Evolutionary conservation across 2,797 vertebrate species (phyloP).

Genomic region (Sarcoramphus papa): DNA sequence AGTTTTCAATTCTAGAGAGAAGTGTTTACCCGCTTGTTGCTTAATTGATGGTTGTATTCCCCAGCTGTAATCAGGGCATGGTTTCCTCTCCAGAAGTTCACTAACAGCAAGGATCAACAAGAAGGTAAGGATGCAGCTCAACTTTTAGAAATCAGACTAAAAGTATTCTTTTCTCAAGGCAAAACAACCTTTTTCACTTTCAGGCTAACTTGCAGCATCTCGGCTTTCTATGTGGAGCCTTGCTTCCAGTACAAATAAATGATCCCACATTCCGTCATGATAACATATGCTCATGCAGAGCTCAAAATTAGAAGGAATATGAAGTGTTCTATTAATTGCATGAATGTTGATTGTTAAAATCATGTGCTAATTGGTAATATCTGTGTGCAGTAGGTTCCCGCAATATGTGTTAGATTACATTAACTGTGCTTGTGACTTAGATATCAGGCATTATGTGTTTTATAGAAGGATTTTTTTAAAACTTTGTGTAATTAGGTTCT

Average conservation of each 20-base stretch:
- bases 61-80: not conserved
- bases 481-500: slow-evolving; percentile 66
- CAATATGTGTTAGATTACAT: slow-evolving; percentile 69
- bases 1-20: not conserved
- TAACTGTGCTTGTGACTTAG: slow-evolving; percentile 65
- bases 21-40: not conserved
- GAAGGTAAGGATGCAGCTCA: not conserved
- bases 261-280: slow-evolving; percentile 63
- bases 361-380: slow-evolving; percentile 74
- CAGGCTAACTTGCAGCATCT: slow-evolving; percentile 37
- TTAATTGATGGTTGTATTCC: not conserved
- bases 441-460: slow-evolving; percentile 66
- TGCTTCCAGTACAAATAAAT: slow-evolving; percentile 57
- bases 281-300: slow-evolving; percentile 68
- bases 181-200: slow-evolving; percentile 5
- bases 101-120: not conserved
- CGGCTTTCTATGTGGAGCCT: slow-evolving; percentile 19
- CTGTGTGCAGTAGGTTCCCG: slow-evolving; percentile 69
- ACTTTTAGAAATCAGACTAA: not conserved
- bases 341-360: slow-evolving; percentile 73
- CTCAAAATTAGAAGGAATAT: slow-evolving; percentile 67
- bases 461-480: slow-evolving; percentile 33
- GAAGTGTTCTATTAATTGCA: slow-evolving; percentile 69
- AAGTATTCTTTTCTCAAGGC: not conserved
- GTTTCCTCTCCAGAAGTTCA: not conserved